phyloP scores from a whole-genome alignment of 2,113 vertebrate genomes.

The Dromaius novaehollandiae region DNA sequence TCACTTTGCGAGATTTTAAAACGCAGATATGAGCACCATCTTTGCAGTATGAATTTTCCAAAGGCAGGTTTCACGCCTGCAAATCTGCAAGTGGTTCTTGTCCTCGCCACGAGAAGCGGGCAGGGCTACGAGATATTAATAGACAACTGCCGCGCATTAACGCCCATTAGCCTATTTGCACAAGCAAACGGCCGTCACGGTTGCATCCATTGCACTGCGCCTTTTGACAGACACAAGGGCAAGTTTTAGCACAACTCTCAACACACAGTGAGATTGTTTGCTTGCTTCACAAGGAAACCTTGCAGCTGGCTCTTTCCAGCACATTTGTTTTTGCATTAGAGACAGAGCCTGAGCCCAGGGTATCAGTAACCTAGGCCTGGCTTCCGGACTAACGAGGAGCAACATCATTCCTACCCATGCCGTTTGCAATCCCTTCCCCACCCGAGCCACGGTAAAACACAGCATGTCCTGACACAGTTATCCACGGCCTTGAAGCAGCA shows the following conservation, averaged over 20 bases:
- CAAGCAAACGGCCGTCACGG: background rate
- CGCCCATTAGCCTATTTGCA: background rate
- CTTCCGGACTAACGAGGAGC: background rate
- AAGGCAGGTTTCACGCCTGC: background rate
- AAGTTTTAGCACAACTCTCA: background rate
- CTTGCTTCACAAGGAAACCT: background rate
- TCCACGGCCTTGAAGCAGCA: background rate
- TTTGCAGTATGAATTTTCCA: accelerated
- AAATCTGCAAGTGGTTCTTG: background rate
- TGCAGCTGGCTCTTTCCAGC: background rate
- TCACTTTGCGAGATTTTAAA: background rate
- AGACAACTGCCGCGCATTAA: accelerated
- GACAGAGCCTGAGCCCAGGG: background rate
- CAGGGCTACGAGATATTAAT: accelerated
- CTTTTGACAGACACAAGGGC: background rate
- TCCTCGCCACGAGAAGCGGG: background rate
- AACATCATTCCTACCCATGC: background rate
- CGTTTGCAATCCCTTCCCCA: background rate
- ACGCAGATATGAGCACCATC: accelerated
- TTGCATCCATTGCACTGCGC: background rate
- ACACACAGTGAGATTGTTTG: background rate
- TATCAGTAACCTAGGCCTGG: background rate
- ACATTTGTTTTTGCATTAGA: background rate
- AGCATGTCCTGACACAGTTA: background rate
- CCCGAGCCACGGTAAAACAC: background rate